Conservation (phyloP, 2,888 invertebrate species). For the Ichneumoninae sp. region DNA sequence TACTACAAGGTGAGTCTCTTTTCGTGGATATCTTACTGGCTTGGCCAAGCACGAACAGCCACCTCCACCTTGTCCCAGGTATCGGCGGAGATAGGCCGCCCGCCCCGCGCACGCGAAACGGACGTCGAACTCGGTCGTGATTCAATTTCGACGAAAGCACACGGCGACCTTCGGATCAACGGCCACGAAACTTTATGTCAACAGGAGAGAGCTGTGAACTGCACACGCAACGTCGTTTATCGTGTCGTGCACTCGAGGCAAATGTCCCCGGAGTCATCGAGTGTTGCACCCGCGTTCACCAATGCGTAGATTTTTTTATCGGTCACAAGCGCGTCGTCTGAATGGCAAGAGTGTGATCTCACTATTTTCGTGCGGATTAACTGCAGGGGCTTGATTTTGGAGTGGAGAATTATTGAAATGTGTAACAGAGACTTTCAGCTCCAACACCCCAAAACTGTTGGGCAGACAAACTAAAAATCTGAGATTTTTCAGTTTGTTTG, state of each 20-base stretch:
- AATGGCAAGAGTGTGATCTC: not conserved
- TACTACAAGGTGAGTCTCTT: constrained; percentile 14
- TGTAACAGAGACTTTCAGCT: constrained; percentile 26
- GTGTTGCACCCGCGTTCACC: too few species aligned
- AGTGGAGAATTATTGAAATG: not conserved
- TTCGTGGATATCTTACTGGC: constrained; percentile 8
- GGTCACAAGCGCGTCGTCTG: not conserved
- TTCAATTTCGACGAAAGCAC: constrained; percentile 26
- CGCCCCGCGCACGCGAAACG: constrained; percentile 43
- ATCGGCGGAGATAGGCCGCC: constrained; percentile 52
- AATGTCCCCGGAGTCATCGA: too few species aligned
- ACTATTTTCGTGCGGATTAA: not conserved
- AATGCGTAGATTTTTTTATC: not conserved
- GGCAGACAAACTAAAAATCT: not conserved
- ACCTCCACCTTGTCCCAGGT: constrained; percentile 56
- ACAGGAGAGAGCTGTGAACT: not conserved
- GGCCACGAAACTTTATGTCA: not conserved
- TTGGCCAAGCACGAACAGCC: constrained; percentile 21
- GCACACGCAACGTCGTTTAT: not conserved
- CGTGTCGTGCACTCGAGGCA: not conserved
- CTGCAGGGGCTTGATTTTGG: not conserved
- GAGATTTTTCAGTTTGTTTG: not conserved
- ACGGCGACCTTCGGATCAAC: constrained; percentile 15
- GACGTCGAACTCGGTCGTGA: constrained; percentile 53
- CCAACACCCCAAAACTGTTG: constrained; percentile 16